Conservation (phyloP, 2,113 vertebrate species). For the Malurus melanocephalus region DNA sequence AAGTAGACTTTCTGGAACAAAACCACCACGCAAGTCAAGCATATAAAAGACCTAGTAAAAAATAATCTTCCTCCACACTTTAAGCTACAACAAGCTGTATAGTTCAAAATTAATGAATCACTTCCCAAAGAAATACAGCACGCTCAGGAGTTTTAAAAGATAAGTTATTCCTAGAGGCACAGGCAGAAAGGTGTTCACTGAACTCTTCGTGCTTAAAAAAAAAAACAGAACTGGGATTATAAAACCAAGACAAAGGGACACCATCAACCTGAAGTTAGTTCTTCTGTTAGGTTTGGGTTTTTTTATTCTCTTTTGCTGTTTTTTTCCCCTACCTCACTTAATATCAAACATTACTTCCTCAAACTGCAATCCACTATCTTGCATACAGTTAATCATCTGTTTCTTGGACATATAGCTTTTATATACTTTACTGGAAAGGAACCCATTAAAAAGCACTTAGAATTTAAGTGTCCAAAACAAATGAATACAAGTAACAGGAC, state of each 20-base stretch:
- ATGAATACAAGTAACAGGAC: neutral
- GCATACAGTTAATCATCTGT: neutral
- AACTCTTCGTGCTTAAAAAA: constrained; percentile 10
- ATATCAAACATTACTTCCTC: neutral
- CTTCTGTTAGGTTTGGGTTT: neutral
- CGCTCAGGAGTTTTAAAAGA: neutral
- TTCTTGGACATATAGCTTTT: neutral
- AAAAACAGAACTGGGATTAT: neutral
- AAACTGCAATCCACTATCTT: neutral
- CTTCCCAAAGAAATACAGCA: constrained; percentile 40
- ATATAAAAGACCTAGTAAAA: constrained; percentile 27
- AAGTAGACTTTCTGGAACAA: constrained; percentile 37
- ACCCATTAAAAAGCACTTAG: neutral
- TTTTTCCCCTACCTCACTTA: neutral
- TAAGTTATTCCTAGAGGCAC: constrained; percentile 19
- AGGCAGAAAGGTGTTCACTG: constrained; percentile 44
- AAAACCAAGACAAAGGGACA: constrained; percentile 55
- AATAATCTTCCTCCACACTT: constrained; percentile 26
- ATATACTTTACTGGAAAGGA: neutral
- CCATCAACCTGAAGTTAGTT: constrained; percentile 45
- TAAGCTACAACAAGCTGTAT: constrained; percentile 31
- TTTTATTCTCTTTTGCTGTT: neutral
- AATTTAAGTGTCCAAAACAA: neutral
- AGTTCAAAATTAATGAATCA: neutral
- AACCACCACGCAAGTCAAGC: constrained; percentile 1